These are phyloP conservation scores for Dryobota labecula DNA, from an alignment of 2,888 invertebrate genomes.

Conservation along the genomic window DNA sequence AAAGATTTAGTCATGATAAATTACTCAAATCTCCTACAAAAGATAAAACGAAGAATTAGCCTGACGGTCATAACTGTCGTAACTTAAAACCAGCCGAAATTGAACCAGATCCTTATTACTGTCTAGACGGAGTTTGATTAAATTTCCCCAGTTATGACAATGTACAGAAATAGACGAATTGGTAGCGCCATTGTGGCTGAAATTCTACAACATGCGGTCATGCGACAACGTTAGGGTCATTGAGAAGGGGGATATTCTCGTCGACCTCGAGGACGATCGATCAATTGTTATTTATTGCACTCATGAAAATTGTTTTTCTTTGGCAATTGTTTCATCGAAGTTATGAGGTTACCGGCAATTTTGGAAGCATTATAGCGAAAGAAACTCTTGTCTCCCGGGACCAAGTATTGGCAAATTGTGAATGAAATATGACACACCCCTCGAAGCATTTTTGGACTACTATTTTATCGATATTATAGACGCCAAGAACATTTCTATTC, in stretches of 20 bases:
- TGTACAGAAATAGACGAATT: slow-evolving; percentile 44
- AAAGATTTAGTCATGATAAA: slow-evolving; percentile 40
- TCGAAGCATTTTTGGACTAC: background rate
- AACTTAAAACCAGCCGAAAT: slow-evolving; percentile 39
- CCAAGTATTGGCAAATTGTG: slow-evolving; percentile 25
- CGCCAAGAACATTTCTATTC: too few relatives aligned
- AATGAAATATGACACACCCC: slow-evolving; percentile 25
- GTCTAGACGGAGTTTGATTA: slow-evolving; percentile 59
- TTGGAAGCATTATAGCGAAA: slow-evolving; percentile 36
- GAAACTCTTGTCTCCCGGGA: slow-evolving; percentile 28
- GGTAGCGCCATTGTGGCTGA: slow-evolving; percentile 3
- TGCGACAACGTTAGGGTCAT: slow-evolving; percentile 53
- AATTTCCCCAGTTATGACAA: slow-evolving; percentile 47
- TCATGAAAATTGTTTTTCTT: slow-evolving; percentile 56
- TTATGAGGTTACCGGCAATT: slow-evolving; percentile 44
- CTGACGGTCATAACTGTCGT: slow-evolving; percentile 39
- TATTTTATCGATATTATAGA: slow-evolving; percentile 23
- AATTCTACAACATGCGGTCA: slow-evolving; percentile 30
- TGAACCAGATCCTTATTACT: slow-evolving; percentile 37
- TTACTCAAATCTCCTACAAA: slow-evolving; percentile 29
- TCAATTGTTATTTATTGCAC: slow-evolving; percentile 52
- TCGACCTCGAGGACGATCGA: slow-evolving; percentile 45
- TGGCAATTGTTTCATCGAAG: slow-evolving; percentile 22
- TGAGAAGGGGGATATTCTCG: slow-evolving; percentile 42
- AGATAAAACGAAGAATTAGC: slow-evolving; percentile 38